These are phyloP conservation scores for Pantherophis alleghaniensis DNA, from an alignment of 2,797 vertebrate species.

Conservation along the genomic window DNA sequence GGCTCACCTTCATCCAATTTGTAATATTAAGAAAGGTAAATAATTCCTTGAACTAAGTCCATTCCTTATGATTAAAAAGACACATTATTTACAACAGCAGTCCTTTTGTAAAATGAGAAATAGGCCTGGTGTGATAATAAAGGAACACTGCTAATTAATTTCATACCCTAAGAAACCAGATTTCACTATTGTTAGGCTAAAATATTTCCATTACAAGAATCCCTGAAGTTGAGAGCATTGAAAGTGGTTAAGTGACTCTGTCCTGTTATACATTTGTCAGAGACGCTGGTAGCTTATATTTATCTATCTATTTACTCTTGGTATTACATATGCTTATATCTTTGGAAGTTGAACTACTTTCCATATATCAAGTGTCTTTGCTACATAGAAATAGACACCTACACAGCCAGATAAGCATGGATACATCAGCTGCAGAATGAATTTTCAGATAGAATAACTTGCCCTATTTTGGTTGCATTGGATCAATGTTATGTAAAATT, in stretches of 20 bases:
- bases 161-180: not conserved
- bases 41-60: not conserved
- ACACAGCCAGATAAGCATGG: not conserved
- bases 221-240: slow-evolving; percentile 21
- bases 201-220: not conserved
- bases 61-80: not conserved
- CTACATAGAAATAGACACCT: not conserved
- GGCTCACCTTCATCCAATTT: not conserved
- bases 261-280: not conserved
- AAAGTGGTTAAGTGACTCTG: slow-evolving; percentile 5
- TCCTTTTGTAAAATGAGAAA: not conserved
- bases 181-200: not conserved
- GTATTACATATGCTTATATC: not conserved
- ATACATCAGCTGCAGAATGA: not conserved
- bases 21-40: not conserved
- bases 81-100: not conserved
- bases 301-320: not conserved
- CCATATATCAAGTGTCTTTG: not conserved
- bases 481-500: slow-evolving; percentile 59
- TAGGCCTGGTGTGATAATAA: not conserved
- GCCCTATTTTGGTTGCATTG: slow-evolving; percentile 51
- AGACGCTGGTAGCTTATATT: not conserved
- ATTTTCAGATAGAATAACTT: slow-evolving; percentile 2
- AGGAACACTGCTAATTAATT: not conserved
- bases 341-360: not conserved